Base-by-base conservation (phyloP, 2,113 vertebrate genomes). In the Mesitornis unicolor region DNA sequence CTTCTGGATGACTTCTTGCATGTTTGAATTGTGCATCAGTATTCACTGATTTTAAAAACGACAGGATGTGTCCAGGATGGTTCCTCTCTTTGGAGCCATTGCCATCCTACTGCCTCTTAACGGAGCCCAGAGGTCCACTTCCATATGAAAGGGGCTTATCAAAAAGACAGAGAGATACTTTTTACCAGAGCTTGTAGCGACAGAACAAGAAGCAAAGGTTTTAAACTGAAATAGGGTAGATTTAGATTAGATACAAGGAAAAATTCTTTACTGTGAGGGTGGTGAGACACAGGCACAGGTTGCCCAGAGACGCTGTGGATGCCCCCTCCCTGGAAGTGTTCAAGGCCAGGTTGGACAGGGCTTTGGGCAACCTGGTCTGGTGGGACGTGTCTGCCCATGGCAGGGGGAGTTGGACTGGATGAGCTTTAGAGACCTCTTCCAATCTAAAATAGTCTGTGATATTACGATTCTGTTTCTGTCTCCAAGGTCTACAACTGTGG, bases 361-460 rank as follows among this genome's bases (percentile, higher is more conserved):
- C 29, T 89, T 33, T 76, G 13, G 63, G 29, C 11, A 40, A 29
- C 11, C 10, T 45, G 31, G 1, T 28, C 26, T 24, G 35, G 5
- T 60, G 42, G 25, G 13, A 2, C 29, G 36, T 45, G 53, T 24
- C 57, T 63, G 31, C 26, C 9, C 7, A 11, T 4, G 17, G 33
- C 22, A 42, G 4, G 7, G 7, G 2, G 1, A n/a, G 3, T 12
- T 57, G 47, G 28, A 53, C 6, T 43, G 3, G 6, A 20, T 43
- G 9, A 61, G 40, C 28, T 36, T 40, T 28, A 78, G 15, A 24
- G 20, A 14, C 36, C 7, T 31, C 16, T 90, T 90, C 16, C n/a
- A 78, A 35, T 26, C 24, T 50, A 42, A 87, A 65, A 15, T 7
- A 48, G 47, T 17, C 15, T 25, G 13, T 31, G 33, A 42, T 51